These are phyloP conservation scores for Mionectes olivaceus DNA, from an alignment of 2,797 vertebrate species.

Conservation along the genomic window DNA sequence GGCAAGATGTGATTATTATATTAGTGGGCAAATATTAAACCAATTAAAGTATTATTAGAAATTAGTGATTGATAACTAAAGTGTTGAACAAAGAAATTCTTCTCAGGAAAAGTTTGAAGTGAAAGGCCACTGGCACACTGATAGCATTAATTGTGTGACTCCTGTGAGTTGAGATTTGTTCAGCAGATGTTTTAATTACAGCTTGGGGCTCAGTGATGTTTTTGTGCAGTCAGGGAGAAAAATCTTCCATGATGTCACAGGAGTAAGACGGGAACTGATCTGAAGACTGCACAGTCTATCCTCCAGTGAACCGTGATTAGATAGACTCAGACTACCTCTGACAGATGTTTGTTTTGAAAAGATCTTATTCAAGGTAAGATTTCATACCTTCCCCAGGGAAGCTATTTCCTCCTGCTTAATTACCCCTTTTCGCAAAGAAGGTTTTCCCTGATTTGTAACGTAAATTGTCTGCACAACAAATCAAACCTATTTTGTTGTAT, in stretches of 20 bases:
- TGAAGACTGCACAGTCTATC: neutral
- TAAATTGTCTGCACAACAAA: neutral
- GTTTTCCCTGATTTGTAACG: neutral
- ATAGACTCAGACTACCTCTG: neutral
- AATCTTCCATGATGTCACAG: neutral
- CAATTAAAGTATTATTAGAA: neutral
- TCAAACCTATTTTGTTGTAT: neutral
- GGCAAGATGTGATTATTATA: neutral
- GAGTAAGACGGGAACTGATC: neutral
- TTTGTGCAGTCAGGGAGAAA: neutral
- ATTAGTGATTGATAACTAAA: neutral
- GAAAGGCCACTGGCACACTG: neutral
- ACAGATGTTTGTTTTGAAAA: neutral
- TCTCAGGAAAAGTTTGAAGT: neutral
- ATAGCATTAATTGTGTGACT: neutral
- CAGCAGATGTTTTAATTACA: constrained; percentile 52
- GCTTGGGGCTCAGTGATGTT: neutral
- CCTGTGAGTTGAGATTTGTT: constrained; percentile 16
- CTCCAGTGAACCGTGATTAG: neutral
- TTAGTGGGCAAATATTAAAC: neutral
- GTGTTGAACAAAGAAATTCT: neutral
- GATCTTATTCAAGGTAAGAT: neutral
- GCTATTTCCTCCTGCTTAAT: neutral
- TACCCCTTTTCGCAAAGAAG: neutral
- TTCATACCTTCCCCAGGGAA: neutral